Base-by-base conservation (phyloP, 2,888 invertebrate genomes). In the Unio pictorum region DNA sequence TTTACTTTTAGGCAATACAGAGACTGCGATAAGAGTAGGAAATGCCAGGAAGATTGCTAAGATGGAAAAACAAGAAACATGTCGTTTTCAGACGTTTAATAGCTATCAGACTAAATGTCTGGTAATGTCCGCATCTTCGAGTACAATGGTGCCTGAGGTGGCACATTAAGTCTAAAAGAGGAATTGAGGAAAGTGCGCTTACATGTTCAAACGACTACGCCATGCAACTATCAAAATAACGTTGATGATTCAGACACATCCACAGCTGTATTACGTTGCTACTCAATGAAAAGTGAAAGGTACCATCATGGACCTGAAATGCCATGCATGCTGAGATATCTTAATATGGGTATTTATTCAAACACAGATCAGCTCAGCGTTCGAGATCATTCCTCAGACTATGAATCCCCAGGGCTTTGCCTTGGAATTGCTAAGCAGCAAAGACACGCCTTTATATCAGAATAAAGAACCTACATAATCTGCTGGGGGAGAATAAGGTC, bases 401-500 rank as follows among this genome's bases (percentile, higher is more conserved):
- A 54, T 28, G 6, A 66, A 72, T 61, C 66, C 64, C 15, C 20
- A 63, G 11, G 68, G 59, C 15, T 72, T 72, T 23, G 61, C 58
- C 23, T 26, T 66, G n/a, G 68, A 68, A 60, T 56, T 68, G 6
- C 62, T 68, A 18, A 18, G 26, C 62, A 1, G 66, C 72, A 0
- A 65, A 65, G 61, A 62, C 68, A 11, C 56, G 63, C 54, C 63
- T 72, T 62, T 72, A 63, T 61, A n/a, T 72, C 5, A 54, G 11
- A 18, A 23, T 30, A 58, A 65, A 61, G 34, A 65, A 66, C 28
- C 54, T 72, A 8, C 15, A 45, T 0, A 72, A 72, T 54, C 61
- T 72, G 11, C 55, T 23, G 23, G 23, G 23, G 23, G 23, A 23
- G 23, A 23, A 23, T 23, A 23, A 23, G 23, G 23, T 23, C 23